Conservation (phyloP, 2,113 vertebrate genomes). For the Hemiscyllium ocellatum region DNA sequence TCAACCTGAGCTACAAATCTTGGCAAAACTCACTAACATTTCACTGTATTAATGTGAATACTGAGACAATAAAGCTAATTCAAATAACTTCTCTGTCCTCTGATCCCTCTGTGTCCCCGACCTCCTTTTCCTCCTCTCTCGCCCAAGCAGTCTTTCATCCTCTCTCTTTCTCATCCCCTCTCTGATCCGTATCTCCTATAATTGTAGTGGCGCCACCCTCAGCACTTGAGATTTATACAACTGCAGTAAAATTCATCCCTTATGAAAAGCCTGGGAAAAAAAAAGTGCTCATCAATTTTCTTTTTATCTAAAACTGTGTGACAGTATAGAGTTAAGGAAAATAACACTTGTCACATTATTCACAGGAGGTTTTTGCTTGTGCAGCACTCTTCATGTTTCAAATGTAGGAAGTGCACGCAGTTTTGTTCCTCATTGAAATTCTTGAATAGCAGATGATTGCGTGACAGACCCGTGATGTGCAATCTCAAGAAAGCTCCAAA, state of each 20-base stretch:
- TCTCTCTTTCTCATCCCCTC: background rate
- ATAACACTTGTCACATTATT: background rate
- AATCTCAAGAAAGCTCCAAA: background rate
- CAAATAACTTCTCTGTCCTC: background rate
- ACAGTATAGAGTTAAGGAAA: background rate
- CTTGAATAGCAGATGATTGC: background rate
- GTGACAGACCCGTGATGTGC: background rate
- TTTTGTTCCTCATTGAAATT: background rate
- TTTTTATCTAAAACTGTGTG: background rate
- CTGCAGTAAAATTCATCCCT: background rate
- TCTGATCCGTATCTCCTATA: background rate
- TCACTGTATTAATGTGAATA: too few species aligned
- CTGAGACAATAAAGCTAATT: too few species aligned
- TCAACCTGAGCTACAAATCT: too few species aligned
- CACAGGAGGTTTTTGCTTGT: background rate
- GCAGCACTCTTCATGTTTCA: background rate
- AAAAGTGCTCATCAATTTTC: background rate
- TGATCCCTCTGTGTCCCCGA: too few species aligned
- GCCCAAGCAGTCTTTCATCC: background rate
- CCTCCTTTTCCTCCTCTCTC: background rate
- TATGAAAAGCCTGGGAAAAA: background rate
- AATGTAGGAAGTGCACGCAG: background rate
- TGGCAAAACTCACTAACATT: too few species aligned
- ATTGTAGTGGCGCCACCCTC: too few species aligned
- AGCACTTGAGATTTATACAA: background rate